Base-by-base conservation (phyloP, 2,113 vertebrate species). In the Steatornis caripensis region DNA sequence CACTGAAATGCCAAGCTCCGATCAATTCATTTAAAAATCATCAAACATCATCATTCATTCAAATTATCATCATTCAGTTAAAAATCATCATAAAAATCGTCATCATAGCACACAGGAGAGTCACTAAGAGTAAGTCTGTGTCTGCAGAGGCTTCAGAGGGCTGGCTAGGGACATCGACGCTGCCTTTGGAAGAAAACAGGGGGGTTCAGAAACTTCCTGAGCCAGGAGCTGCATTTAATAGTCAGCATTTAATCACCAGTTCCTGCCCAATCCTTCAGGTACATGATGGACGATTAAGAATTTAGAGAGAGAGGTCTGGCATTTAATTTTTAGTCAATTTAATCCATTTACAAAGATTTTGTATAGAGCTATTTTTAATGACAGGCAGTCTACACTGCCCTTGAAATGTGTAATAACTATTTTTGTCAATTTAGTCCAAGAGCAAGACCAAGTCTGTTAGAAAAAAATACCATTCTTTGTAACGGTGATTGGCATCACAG, bases 251-350 rank as follows among this genome's bases (percentile, higher is more conserved):
- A 89, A 55, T 60, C 48, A 80, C 7, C 32, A 45, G 13, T 30
- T 88, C 1, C 1, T 65, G 70, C 16, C 16, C 32, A 57, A 0
- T 72, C 39, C 58, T 68, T 76, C 84, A 49, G n/a, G 39, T 32
- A 36, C 58, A 9, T 7, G 36, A 77, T 0, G 0, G 54, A 54
- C 0, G 0, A 68, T 37, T 89, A 70, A 29, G n/a, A 62, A 66
- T 83, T 62, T 36, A 69, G 12, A 62, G 53, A 43, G 17, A 64
- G 46, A 58, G 18, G 5, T 53, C 61, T 79, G 23, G 27, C 12
- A 34, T 41, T 30, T 60, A 34, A 18, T 69, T 89, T 79, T 34
- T 3, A 66, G 58, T 24, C 23, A 77, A 58, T 76, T 39, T 76
- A 75, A 87, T 76, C 20, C 5, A 58, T 76, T 80, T 39, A 58